Evolutionary conservation across 2,888 invertebrate genomes (phyloP).

Genomic region (Mythimna vitellina): DNA sequence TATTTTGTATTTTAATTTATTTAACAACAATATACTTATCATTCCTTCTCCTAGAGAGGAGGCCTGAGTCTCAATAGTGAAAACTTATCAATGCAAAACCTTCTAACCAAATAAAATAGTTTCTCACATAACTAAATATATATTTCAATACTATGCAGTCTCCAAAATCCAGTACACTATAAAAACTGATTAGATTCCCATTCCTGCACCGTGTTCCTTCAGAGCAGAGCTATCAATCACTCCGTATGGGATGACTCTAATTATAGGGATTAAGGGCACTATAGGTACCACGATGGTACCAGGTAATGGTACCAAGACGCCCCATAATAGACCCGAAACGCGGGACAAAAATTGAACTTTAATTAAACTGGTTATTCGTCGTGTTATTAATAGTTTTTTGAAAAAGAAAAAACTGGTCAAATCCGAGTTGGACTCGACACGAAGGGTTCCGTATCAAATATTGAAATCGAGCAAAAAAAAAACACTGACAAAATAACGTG

Average conservation of each 20-base stretch:
- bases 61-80: too few species aligned
- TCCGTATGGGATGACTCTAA: slow-evolving; percentile 85
- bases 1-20: too few species aligned
- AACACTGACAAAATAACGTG: too few species aligned
- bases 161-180: slow-evolving; percentile 60
- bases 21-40: not conserved
- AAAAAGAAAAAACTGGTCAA: slow-evolving; percentile 3
- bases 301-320: slow-evolving; percentile 77
- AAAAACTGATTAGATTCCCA: slow-evolving; percentile 87
- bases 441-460: too few species aligned
- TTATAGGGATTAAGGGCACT: slow-evolving; percentile 86
- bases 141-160: slow-evolving; percentile 2
- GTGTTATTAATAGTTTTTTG: slow-evolving; percentile 56
- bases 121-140: slow-evolving; percentile 4
- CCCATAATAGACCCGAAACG: slow-evolving; percentile 44
- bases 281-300: slow-evolving; percentile 62
- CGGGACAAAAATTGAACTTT: slow-evolving; percentile 59
- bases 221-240: slow-evolving; percentile 86
- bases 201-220: slow-evolving; percentile 75
- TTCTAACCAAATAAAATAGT: not conserved
- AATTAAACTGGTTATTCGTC: slow-evolving; percentile 57
- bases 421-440: too few species aligned
- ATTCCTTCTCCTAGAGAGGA: too few species aligned
- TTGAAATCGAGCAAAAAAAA: too few species aligned
- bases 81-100: not conserved